phyloP scores from a whole-genome alignment of 2,113 vertebrate species.

The Aleadryas rufinucha region DNA sequence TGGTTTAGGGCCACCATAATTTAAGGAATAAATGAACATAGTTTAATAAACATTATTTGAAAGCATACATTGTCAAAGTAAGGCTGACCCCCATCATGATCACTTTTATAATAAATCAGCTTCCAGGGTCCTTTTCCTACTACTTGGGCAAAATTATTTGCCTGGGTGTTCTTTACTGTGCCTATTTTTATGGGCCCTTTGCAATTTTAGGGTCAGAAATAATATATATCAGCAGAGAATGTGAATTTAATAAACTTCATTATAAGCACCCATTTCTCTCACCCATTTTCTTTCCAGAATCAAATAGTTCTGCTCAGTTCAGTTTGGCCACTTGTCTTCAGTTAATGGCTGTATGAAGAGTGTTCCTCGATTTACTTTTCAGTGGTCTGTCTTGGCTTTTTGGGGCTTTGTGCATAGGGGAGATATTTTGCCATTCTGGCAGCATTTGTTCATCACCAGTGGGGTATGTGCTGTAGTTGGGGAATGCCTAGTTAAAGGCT shows the following conservation, averaged over 20 bases:
- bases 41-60: slow-evolving; percentile 19
- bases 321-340: not conserved
- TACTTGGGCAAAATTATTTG: not conserved
- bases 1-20: not conserved
- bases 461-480: not conserved
- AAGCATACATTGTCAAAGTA: not conserved
- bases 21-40: not conserved
- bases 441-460: not conserved
- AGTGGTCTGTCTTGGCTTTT: not conserved
- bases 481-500: not conserved
- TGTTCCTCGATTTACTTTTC: not conserved
- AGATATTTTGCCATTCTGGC: not conserved
- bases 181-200: not conserved
- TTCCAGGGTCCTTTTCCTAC: not conserved
- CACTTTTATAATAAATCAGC: not conserved
- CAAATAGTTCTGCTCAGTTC: not conserved
- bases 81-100: not conserved
- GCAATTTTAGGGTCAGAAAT: not conserved
- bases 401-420: not conserved
- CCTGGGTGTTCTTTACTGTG: not conserved
- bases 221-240: not conserved
- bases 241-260: not conserved
- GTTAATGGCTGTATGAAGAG: not conserved
- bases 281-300: not conserved
- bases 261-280: not conserved